Conservation (phyloP, 2,113 vertebrate genomes). For the Axis porcinus region DNA sequence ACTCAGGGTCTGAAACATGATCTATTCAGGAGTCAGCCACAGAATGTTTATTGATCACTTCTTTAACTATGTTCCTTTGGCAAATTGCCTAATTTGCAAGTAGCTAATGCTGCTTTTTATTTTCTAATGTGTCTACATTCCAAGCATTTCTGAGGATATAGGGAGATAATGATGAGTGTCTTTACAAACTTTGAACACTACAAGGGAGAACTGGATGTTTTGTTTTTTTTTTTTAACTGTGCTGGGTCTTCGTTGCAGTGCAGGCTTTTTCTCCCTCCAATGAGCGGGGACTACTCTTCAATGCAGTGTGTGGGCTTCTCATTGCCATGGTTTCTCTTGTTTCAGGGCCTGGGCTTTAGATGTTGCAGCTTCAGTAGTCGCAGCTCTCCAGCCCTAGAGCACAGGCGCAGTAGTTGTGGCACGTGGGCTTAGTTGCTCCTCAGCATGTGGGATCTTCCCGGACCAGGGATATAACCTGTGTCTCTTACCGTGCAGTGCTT, state of each 20-base stretch:
- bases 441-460: background rate
- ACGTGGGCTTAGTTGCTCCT: background rate
- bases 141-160: background rate
- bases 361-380: background rate
- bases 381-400: background rate
- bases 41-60: background rate
- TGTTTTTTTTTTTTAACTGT: background rate
- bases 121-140: background rate
- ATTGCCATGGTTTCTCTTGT: background rate
- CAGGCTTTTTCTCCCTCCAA: background rate
- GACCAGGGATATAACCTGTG: background rate
- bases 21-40: background rate
- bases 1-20: background rate
- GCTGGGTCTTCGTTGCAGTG: background rate
- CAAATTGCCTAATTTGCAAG: background rate
- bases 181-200: background rate
- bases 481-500: background rate
- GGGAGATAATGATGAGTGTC: background rate
- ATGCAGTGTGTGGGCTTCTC: background rate
- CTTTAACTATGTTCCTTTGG: background rate
- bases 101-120: background rate
- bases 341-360: background rate
- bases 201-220: background rate
- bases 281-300: background rate
- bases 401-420: background rate